phyloP scores from a whole-genome alignment of 2,888 invertebrate species.

The Ophioninae sp. region DNA sequence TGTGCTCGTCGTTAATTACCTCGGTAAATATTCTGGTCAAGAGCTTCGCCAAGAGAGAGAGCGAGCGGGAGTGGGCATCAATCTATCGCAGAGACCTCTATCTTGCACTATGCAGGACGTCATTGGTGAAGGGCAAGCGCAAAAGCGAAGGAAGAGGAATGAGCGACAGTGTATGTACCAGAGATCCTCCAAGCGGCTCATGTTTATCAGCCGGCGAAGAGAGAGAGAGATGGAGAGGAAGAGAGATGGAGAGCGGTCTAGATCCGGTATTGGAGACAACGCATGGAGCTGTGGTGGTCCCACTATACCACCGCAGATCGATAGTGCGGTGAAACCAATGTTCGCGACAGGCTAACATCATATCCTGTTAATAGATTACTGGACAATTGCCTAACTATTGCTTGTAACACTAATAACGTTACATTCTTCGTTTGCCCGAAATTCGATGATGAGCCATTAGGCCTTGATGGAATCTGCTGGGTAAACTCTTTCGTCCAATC shows the following conservation, averaged over 20 bases:
- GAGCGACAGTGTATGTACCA: slow-evolving; percentile 42
- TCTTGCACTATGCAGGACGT: slow-evolving; percentile 40
- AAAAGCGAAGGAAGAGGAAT: slow-evolving; percentile 26
- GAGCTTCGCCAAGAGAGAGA: slow-evolving; percentile 37
- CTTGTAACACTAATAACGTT: slow-evolving; percentile 5
- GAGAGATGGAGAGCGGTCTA: slow-evolving; percentile 3
- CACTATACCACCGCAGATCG: slow-evolving; percentile 50
- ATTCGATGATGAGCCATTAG: background rate
- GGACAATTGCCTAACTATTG: slow-evolving; percentile 25
- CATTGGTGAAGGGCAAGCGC: slow-evolving; percentile 40
- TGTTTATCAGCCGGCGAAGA: slow-evolving; percentile 22
- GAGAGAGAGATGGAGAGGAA: slow-evolving; percentile 11
- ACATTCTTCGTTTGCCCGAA: background rate
- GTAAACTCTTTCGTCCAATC: background rate
- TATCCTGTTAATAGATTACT: slow-evolving; percentile 45
- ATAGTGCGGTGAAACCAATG: slow-evolving; percentile 59
- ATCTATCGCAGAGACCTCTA: slow-evolving; percentile 41
- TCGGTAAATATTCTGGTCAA: slow-evolving; percentile 64
- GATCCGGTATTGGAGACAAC: slow-evolving; percentile 42
- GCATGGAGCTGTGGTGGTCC: slow-evolving; percentile 27
- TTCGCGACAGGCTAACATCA: slow-evolving; percentile 55
- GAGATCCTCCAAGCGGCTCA: slow-evolving; percentile 40
- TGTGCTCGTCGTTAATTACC: slow-evolving; percentile 64
- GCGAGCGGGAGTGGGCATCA: slow-evolving; percentile 18
- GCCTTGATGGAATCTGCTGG: background rate